Evolutionary conservation across 2,113 vertebrate genomes (phyloP).

Genomic region (Opisthocomus hoazin): DNA sequence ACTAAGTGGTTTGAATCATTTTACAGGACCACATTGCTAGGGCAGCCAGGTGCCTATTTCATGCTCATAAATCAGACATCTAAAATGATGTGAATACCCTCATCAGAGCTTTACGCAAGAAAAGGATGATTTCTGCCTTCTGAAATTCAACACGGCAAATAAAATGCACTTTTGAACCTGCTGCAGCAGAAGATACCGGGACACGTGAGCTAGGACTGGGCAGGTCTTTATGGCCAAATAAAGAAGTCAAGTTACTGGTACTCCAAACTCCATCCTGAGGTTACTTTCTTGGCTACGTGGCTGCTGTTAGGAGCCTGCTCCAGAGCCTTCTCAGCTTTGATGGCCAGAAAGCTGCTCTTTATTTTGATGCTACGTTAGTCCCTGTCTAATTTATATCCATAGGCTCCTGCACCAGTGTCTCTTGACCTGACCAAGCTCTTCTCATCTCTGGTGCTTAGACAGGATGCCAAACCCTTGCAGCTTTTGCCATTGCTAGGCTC

Average conservation of each 20-base stretch:
- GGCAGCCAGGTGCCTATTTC: neutral
- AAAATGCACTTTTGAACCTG: neutral
- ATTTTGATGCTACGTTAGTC: neutral
- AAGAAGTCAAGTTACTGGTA: neutral
- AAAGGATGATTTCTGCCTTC: neutral
- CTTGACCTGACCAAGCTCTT: neutral
- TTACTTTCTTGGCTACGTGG: neutral
- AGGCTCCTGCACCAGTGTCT: neutral
- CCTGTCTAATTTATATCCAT: neutral
- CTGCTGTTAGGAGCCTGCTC: neutral
- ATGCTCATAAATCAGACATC: neutral
- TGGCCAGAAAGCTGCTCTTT: neutral
- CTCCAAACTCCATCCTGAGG: neutral
- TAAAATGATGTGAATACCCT: neutral
- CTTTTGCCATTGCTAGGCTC: neutral
- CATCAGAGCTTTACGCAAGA: neutral
- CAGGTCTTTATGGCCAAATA: neutral
- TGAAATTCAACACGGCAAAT: neutral
- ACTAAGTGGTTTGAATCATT: neutral
- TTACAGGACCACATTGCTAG: neutral
- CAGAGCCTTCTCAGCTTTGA: neutral
- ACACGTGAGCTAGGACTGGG: no score
- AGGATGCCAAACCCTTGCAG: neutral
- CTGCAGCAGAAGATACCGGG: neutral
- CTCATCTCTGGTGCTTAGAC: neutral